Percentiles rank a stretch among this genome's conserved stretches.
Evolutionary conservation across 2,797 vertebrate species (phyloP).

Genomic region (Glyptemys insculpta): DNA sequence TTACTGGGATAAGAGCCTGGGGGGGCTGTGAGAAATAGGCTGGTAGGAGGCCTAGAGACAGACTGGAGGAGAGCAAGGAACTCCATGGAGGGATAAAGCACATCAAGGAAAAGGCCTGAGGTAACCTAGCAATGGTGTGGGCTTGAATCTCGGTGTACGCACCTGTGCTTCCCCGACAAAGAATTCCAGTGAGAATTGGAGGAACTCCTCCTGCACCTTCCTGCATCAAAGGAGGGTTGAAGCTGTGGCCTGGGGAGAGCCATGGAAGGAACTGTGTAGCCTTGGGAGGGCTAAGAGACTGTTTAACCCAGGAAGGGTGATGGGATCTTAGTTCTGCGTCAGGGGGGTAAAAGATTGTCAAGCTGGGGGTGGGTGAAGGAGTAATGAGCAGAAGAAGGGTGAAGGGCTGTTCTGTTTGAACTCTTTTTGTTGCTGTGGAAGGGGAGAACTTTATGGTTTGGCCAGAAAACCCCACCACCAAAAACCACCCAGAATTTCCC

Average conservation of each 20-base stretch:
- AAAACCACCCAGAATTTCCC: too few relatives aligned
- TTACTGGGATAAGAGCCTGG: too few relatives aligned
- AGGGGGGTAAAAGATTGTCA: neutral
- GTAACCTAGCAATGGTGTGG: accelerated
- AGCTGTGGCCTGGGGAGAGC: neutral
- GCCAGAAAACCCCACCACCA: too few relatives aligned
- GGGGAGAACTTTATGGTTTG: too few relatives aligned
- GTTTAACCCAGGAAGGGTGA: neutral
- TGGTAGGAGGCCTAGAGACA: neutral
- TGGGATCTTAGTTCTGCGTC: neutral
- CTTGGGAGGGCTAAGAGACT: neutral
- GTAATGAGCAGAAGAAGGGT: neutral
- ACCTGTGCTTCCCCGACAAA: neutral
- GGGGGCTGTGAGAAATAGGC: neutral
- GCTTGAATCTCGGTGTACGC: neutral
- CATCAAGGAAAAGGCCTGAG: neutral
- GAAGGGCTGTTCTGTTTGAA: neutral
- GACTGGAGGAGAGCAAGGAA: neutral
- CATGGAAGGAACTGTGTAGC: neutral
- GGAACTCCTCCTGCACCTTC: too few relatives aligned
- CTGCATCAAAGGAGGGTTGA: too few relatives aligned
- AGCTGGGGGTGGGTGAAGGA: neutral
- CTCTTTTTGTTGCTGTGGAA: too few relatives aligned
- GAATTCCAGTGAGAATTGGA: too few relatives aligned
- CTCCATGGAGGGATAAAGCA: neutral